These are phyloP conservation scores for Crotophaga sulcirostris DNA, from an alignment of 2,113 vertebrate species.

Conservation along the genomic window DNA sequence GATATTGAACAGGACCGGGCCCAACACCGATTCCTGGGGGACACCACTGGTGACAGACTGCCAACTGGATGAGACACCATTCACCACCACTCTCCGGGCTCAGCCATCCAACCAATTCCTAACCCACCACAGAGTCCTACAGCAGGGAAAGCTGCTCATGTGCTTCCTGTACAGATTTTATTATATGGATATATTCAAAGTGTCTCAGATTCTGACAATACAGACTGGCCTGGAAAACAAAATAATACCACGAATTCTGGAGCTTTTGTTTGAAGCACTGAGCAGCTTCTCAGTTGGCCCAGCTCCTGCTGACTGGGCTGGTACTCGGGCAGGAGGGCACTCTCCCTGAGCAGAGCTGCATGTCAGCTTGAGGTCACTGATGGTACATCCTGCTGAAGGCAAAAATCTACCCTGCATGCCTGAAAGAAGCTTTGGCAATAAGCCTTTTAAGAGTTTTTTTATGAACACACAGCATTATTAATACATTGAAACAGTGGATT, in stretches of 20 bases:
- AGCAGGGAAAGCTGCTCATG: neutral
- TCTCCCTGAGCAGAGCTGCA: neutral
- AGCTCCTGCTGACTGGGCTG: neutral
- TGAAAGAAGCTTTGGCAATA: conserved; percentile 47
- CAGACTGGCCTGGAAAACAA: neutral
- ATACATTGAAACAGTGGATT: conserved; percentile 27
- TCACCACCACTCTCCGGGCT: no score
- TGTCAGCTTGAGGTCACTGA: conserved; percentile 32
- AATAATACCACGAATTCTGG: neutral
- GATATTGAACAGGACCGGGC: no score
- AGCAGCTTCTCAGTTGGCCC: neutral
- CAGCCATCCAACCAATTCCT: no score
- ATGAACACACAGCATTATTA: conserved; percentile 20
- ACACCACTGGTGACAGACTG: no score
- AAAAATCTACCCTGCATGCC: conserved; percentile 26
- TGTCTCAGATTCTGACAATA: neutral
- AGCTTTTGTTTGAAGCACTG: neutral
- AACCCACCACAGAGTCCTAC: no score
- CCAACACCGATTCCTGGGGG: no score
- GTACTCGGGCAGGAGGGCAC: neutral
- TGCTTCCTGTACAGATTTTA: neutral
- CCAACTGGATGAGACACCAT: no score
- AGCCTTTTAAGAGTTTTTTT: conserved; percentile 47
- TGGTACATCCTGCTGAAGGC: conserved; percentile 16
- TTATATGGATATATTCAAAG: neutral